These are phyloP conservation scores for Fukomys damarensis DNA, from an alignment of 2,113 vertebrate genomes.

Conservation along the genomic window DNA sequence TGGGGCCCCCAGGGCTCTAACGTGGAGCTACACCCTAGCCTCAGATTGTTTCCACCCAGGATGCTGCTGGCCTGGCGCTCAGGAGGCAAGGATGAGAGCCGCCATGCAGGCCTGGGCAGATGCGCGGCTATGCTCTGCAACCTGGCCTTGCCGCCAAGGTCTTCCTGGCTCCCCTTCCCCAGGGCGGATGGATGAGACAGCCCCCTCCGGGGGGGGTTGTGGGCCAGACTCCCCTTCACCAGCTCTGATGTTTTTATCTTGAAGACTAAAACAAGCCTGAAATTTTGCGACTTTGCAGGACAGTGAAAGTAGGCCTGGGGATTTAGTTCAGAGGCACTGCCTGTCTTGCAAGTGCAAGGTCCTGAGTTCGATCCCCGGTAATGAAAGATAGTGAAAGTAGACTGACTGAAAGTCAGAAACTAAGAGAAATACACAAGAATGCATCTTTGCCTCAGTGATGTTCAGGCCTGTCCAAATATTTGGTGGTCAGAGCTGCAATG, in stretches of 20 bases:
- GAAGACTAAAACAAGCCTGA: background rate
- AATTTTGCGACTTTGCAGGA: background rate
- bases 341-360: no score
- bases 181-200: no score
- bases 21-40: background rate
- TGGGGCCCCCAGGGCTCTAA: background rate
- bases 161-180: background rate
- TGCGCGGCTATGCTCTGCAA: background rate
- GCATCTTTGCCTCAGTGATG: background rate
- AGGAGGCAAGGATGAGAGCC: background rate
- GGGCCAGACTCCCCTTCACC: background rate
- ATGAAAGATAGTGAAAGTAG: background rate
- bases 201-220: no score
- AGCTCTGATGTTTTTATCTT: background rate
- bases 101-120: background rate
- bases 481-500: background rate
- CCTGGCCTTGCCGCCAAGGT: background rate
- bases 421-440: background rate
- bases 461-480: background rate
- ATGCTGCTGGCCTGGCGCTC: background rate
- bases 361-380: no score
- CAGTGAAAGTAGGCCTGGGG: no score
- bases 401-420: background rate
- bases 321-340: no score
- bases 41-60: background rate